phyloP scores from a whole-genome alignment of 2,797 vertebrate genomes.

The Neostethus bicornis region DNA sequence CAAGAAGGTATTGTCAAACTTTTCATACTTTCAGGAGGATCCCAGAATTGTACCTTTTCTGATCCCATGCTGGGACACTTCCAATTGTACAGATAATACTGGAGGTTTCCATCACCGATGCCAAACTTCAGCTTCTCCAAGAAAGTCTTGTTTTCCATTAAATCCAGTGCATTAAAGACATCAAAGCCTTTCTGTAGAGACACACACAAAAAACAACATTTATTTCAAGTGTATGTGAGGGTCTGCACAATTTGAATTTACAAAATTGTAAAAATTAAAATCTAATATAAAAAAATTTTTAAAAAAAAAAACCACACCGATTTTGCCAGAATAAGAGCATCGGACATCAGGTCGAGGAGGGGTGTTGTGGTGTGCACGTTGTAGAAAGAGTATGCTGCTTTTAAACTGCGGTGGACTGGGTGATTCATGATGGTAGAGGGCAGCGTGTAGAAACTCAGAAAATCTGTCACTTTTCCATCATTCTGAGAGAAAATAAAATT shows the following conservation, averaged over 20 bases:
- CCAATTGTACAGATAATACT: slow-evolving; percentile 99
- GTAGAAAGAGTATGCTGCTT: slow-evolving; percentile 99
- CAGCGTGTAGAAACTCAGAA: slow-evolving; percentile 97
- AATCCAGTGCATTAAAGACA: slow-evolving; percentile 99
- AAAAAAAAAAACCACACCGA: slow-evolving; percentile 81
- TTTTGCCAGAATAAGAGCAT: slow-evolving; percentile 96
- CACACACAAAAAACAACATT: not conserved
- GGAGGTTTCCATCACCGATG: slow-evolving; percentile 97
- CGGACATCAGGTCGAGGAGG: slow-evolving; percentile 95
- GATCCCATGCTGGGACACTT: slow-evolving; percentile 98
- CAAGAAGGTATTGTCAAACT: too few species aligned
- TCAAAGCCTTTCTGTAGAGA: slow-evolving; percentile 94
- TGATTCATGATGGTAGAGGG: slow-evolving; percentile 99
- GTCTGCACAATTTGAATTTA: not conserved
- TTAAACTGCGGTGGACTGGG: slow-evolving; percentile 94
- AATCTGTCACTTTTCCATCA: slow-evolving; percentile 89
- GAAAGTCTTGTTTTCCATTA: slow-evolving; percentile 99
- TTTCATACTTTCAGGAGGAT: too few species aligned
- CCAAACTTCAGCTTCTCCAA: slow-evolving; percentile 99
- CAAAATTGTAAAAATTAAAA: not conserved
- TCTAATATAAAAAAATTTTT: too few species aligned
- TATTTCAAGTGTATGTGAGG: not conserved
- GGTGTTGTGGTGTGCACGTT: slow-evolving; percentile 94
- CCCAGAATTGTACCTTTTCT: slow-evolving; percentile 86
- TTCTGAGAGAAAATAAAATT: slow-evolving; percentile 74